A percentile compares a stretch with the other conserved stretches of the same genome.
Evolutionary conservation across 2,113 vertebrate species (phyloP).

Genomic region (Leptobrachium leishanense): DNA sequence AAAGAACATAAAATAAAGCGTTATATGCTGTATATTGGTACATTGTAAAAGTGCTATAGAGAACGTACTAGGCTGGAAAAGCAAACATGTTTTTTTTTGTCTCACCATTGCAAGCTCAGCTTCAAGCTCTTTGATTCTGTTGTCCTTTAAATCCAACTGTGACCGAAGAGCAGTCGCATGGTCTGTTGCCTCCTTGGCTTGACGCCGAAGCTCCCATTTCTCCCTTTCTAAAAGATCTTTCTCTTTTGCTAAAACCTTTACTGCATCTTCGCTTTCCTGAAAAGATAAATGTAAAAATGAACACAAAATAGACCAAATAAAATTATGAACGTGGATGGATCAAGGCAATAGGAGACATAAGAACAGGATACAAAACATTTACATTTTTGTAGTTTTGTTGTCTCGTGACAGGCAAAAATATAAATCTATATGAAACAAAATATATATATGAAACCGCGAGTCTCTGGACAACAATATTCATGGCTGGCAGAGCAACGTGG

Average conservation of each 20-base stretch:
- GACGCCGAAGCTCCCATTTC: constrained; percentile 95
- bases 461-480: too few species aligned
- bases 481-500: too few species aligned
- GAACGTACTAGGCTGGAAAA: not conserved
- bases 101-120: constrained; percentile 97
- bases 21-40: too few species aligned
- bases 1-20: too few species aligned
- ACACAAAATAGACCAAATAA: not conserved
- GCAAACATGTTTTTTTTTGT: not conserved
- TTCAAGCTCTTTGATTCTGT: constrained; percentile 98
- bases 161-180: constrained; percentile 85
- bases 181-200: constrained; percentile 95
- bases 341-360: too few species aligned
- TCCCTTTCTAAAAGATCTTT: constrained; percentile 94
- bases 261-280: constrained; percentile 95
- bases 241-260: constrained; percentile 92
- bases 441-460: too few species aligned
- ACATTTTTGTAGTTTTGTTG: too few species aligned
- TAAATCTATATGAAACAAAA: too few species aligned
- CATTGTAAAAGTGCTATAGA: not conserved
- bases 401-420: too few species aligned
- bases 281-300: not conserved
- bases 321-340: too few species aligned
- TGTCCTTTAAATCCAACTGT: constrained; percentile 96
- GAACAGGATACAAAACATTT: too few species aligned